Percentiles rank a stretch among this genome's conserved stretches.
These are phyloP conservation scores for Copidosoma aretas DNA, from an alignment of 2,888 invertebrate genomes.

Conservation along the genomic window DNA sequence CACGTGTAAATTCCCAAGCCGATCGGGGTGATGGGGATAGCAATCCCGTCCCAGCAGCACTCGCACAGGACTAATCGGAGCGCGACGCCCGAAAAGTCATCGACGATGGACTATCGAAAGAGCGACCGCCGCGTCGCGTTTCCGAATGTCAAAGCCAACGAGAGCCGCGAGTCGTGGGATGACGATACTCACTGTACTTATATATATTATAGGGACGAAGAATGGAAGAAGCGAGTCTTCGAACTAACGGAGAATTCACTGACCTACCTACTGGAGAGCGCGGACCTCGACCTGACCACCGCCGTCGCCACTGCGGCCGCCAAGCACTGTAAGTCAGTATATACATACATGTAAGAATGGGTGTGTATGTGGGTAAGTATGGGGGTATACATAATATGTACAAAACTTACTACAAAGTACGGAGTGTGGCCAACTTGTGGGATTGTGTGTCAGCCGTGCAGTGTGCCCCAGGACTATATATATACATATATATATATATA, in stretches of 20 bases:
- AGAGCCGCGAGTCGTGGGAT: constrained; percentile 30
- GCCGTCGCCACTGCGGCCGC: no score
- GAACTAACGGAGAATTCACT: constrained; percentile 52
- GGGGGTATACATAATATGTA: no score
- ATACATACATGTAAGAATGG: neutral
- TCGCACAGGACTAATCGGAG: constrained; percentile 22
- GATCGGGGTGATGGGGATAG: no score
- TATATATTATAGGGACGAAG: no score
- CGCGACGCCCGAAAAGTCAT: constrained; percentile 19
- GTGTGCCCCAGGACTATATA: constrained; percentile 4
- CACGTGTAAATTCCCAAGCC: no score
- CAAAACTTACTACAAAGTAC: no score
- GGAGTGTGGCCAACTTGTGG: constrained; percentile 19
- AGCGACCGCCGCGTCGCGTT: neutral
- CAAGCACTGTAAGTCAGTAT: neutral
- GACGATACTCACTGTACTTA: constrained; percentile 14
- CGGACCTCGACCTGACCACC: constrained; percentile 30
- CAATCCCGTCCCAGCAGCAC: no score
- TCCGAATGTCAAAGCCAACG: constrained; percentile 17
- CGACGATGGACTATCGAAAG: neutral
- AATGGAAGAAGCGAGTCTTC: constrained; percentile 35
- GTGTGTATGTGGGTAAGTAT: no score
- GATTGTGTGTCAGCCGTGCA: constrained; percentile 34
- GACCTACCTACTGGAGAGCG: constrained; percentile 50
- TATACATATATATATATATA: no score